Percentiles rank a stretch among this genome's conserved stretches.
These are phyloP conservation scores for Meloidogyne chitwoodi DNA, from an alignment of 1,140 invertebrate species.

Conservation along the genomic window DNA sequence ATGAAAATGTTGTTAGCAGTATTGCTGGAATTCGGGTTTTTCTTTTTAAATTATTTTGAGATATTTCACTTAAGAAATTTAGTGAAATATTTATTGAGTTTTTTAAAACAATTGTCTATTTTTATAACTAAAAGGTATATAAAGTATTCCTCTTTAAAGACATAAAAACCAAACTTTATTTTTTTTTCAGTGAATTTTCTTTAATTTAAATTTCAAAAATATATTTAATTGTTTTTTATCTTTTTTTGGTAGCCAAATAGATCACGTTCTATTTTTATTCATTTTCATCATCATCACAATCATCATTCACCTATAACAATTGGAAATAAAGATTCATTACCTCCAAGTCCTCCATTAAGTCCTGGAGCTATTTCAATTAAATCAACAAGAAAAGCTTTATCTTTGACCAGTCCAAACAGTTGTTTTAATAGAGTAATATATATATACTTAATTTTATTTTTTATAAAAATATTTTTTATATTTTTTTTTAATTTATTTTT, in stretches of 20 bases:
- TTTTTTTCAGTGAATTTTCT: too few species aligned
- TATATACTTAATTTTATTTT: neutral
- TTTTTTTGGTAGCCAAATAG: neutral
- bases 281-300: neutral
- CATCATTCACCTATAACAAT: too few species aligned
- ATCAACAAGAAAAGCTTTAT: neutral
- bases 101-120: too few species aligned
- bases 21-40: neutral
- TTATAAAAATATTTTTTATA: neutral
- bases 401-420: conserved; percentile 4
- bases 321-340: neutral
- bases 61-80: neutral
- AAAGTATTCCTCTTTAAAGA: too few species aligned
- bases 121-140: neutral
- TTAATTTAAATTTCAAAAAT: neutral
- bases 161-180: too few species aligned
- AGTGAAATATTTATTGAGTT: too few species aligned
- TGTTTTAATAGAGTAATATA: neutral
- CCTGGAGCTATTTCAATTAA: neutral
- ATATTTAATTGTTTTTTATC: neutral
- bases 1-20: conserved; percentile 15
- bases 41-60: neutral
- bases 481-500: neutral
- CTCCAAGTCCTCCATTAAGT: neutral
- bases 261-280: neutral